Base-by-base conservation (phyloP, 1,140 invertebrate species). In the Globodera rostochiensis region DNA sequence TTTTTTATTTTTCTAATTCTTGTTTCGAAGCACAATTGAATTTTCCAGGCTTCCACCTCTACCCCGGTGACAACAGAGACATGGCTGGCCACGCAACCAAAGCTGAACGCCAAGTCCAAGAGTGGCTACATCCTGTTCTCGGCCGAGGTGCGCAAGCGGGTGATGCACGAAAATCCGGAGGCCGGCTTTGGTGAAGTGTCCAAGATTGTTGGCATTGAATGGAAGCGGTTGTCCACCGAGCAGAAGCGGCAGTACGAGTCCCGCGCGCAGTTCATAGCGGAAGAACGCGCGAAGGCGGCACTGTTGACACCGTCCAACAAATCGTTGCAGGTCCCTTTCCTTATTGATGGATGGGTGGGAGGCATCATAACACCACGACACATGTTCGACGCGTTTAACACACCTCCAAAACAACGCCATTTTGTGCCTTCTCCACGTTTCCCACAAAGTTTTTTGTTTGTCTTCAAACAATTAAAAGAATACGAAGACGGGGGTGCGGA, bases 91-190 rank as follows among this genome's bases (percentile, higher is more conserved):
- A 21, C 69, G 47, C 83, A 90, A 74, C 87, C 90, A 25, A 87
- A 87, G 73, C 84, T 90, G 83, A 92, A 92, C 93, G 89, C 92
- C 92, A 87, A 85, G 49, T 85, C 84, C 84, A 94, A 94, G 91
- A 96, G 96, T 86, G 97, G 97, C 13, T 99, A 99, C 91, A 98
- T 99, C 88, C 92, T 99, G 46, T 99, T 98, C 92, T 97, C 97
- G 19, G 94, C 96, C 90, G 97, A 99, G 92, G 94, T 97, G 60
- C 92, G 97, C 19, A 92, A 96, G 93, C 91, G 92, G 88, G 93
- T 96, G 90, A 93, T 95, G 90, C 91, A 94, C 87, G 94, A 95
- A 88, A 97, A 98, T 92, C 96, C 96, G 6, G 95, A 96, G 81
- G 94, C 94, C 74, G 94, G 94, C 45, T 99, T 99, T 91, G 97